Evolutionary conservation across 2,888 invertebrate genomes (phyloP).

Genomic region (Apodemia duryi): DNA sequence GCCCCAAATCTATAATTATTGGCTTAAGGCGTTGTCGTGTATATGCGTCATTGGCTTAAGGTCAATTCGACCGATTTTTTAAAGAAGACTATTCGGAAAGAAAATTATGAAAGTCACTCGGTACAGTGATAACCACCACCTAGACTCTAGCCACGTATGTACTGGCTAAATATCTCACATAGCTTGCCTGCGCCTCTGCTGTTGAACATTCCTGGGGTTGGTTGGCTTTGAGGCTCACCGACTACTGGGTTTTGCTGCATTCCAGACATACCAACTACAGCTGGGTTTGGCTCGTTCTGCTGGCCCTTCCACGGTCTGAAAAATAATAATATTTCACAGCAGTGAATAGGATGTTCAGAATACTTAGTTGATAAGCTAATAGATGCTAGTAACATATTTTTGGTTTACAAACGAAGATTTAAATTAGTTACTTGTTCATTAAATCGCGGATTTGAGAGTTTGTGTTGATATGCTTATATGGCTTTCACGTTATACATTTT

Average conservation of each 20-base stretch:
- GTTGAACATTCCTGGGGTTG: constrained; percentile 66
- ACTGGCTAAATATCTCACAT: constrained; percentile 36
- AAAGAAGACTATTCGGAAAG: not conserved
- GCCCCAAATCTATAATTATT: no score
- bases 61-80: not conserved
- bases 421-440: no score
- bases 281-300: constrained; percentile 68
- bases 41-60: no score
- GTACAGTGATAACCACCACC: not conserved
- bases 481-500: no score
- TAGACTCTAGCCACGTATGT: constrained; percentile 1
- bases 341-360: no score
- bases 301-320: constrained; percentile 71
- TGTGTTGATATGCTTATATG: no score
- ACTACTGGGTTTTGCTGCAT: constrained; percentile 61
- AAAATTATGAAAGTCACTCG: not conserved
- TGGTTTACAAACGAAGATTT: no score
- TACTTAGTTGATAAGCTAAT: no score
- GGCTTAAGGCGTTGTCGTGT: no score
- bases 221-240: constrained; percentile 57
- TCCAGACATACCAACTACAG: constrained; percentile 63
- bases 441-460: no score
- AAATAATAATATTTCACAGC: not conserved
- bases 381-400: no score
- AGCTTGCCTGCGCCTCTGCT: constrained; percentile 73